Evolutionary conservation across 2,888 invertebrate genomes (phyloP).

Genomic region (Drosophila borborema): DNA sequence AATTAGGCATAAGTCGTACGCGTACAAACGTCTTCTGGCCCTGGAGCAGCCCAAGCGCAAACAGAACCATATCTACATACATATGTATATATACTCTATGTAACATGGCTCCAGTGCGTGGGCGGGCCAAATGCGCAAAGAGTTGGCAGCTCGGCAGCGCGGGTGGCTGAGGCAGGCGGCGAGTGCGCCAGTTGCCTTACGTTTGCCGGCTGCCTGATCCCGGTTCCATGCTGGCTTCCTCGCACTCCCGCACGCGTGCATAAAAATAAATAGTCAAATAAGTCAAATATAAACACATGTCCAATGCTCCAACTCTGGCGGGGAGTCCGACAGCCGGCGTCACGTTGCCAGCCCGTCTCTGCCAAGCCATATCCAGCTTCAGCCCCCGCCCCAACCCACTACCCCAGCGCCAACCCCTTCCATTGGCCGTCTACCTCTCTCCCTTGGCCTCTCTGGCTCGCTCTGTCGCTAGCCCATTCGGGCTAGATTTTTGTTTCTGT

Average conservation of each 20-base stretch:
- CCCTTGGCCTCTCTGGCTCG: slow-evolving; percentile 3
- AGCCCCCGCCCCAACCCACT: background rate
- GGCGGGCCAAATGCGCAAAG: slow-evolving; percentile 11
- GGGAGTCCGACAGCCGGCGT: slow-evolving; percentile 49
- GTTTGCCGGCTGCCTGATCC: slow-evolving; percentile 35
- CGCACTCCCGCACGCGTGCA: slow-evolving; percentile 25
- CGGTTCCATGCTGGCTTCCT: slow-evolving; percentile 34
- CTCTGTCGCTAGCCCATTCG: slow-evolving; percentile 6
- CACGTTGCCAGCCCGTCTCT: slow-evolving; percentile 48
- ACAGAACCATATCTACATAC: background rate
- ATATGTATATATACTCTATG: background rate
- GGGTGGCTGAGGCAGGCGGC: background rate
- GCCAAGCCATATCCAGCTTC: slow-evolving; percentile 5
- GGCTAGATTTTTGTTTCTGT: slow-evolving; percentile 56
- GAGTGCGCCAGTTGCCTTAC: slow-evolving; percentile 8
- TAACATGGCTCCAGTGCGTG: slow-evolving; percentile 23
- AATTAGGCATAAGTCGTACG: slow-evolving; percentile 30
- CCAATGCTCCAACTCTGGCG: slow-evolving; percentile 44
- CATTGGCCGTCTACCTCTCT: background rate
- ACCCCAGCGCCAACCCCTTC: background rate
- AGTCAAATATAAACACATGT: slow-evolving; percentile 77
- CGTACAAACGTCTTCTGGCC: slow-evolving; percentile 4
- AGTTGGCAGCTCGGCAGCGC: background rate
- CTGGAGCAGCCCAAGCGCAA: slow-evolving; percentile 11
- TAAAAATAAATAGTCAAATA: slow-evolving; percentile 65